Conservation (phyloP, 2,113 vertebrate genomes). For the Heterotilapia buettikoferi region DNA sequence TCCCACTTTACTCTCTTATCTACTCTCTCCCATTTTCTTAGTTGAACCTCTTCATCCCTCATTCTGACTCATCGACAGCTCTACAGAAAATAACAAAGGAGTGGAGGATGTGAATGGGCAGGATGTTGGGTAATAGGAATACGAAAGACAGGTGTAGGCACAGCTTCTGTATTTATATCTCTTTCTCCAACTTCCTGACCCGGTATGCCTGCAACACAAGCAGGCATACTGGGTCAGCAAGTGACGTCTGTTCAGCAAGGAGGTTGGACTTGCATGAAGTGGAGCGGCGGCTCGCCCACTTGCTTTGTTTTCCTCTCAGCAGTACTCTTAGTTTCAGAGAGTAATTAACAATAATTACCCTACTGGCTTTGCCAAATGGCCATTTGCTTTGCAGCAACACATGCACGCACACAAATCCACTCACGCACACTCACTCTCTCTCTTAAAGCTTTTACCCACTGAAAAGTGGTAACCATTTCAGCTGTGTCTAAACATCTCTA, state of each 20-base stretch:
- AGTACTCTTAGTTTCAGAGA: slow-evolving; percentile 49
- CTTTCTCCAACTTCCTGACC: background rate
- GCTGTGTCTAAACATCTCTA: slow-evolving; percentile 25
- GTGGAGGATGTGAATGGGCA: slow-evolving; percentile 29
- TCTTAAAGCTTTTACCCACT: slow-evolving; percentile 5
- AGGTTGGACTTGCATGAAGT: slow-evolving; percentile 19
- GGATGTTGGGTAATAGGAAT: slow-evolving; percentile 17
- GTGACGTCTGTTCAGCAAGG: background rate
- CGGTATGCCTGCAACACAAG: background rate
- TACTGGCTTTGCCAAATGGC: slow-evolving; percentile 52
- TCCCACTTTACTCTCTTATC: slow-evolving; percentile 7
- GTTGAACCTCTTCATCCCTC: slow-evolving; percentile 31
- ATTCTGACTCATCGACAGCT: slow-evolving; percentile 40
- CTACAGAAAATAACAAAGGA: slow-evolving; percentile 17
- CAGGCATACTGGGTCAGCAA: slow-evolving; percentile 19
- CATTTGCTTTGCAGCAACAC: slow-evolving; percentile 49
- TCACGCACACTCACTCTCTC: background rate
- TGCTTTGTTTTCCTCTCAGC: slow-evolving; percentile 41
- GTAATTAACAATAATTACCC: slow-evolving; percentile 67
- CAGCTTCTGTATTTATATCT: background rate
- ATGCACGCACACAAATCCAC: background rate
- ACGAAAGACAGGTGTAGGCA: slow-evolving; percentile 32
- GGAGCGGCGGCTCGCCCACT: slow-evolving; percentile 42
- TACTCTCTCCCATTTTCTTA: background rate
- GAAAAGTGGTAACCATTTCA: slow-evolving; percentile 11